Conservation (phyloP, 2,113 vertebrate species). For the Labeo rohita region DNA sequence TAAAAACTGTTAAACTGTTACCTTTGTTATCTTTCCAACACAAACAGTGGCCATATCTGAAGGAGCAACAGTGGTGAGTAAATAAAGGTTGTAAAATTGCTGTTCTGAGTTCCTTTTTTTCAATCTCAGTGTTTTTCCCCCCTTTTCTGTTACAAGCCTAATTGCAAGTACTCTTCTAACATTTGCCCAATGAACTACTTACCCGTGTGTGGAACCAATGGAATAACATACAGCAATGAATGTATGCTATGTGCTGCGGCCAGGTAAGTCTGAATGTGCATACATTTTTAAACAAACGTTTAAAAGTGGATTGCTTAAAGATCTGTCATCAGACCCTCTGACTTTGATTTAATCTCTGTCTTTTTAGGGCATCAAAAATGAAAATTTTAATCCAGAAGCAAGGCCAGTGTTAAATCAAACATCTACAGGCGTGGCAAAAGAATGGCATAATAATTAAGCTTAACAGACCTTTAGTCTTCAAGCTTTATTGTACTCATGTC, state of each 20-base stretch:
- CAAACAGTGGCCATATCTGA: slow-evolving; percentile 25
- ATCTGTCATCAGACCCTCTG: background rate
- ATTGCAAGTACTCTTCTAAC: background rate
- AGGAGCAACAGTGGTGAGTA: background rate
- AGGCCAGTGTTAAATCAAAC: background rate
- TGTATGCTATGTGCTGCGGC: slow-evolving; percentile 51
- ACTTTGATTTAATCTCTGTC: background rate
- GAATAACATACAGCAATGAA: slow-evolving; percentile 51
- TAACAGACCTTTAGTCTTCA: background rate
- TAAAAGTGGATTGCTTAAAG: background rate
- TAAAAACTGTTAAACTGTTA: background rate
- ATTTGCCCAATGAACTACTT: slow-evolving; percentile 22
- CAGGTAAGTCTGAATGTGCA: slow-evolving; percentile 37
- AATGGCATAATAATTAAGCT: background rate
- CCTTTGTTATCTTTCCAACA: background rate
- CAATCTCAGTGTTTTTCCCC: background rate
- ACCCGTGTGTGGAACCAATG: slow-evolving; percentile 57
- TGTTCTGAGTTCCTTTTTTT: background rate
- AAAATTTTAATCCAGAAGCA: background rate
- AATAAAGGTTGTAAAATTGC: background rate
- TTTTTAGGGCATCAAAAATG: background rate
- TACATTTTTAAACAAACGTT: background rate
- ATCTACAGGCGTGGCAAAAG: background rate
- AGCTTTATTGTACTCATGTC: background rate
- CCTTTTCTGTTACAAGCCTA: slow-evolving; percentile 25